Evolutionary conservation across 2,113 vertebrate genomes (phyloP), one percentile per base, ranked within the genome.

Genomic region (Sinocyclocheilus grahami): DNA sequence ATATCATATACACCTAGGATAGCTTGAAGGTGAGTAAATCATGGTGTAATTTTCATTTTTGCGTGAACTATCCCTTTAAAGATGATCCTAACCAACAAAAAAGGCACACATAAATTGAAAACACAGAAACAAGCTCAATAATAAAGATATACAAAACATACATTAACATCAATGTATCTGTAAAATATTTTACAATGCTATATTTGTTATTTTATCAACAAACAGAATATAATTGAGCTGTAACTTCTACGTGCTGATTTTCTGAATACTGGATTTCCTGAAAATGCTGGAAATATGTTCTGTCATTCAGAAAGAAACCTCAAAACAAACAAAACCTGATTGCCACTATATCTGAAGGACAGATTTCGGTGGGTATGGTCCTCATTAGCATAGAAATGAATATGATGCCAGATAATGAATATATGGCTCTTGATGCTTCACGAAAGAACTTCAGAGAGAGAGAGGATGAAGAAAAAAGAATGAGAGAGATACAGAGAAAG

Each of bases 301-400:
- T 90, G 90, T 93, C 91, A 91, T 94, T 92, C 85, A 90, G 42
- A 92, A 90, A 89, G 90, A 91, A 93, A 86, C 83, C 90, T 63
- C 53, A 58, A 58, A 22, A 58, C 55, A 58, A 58, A 58, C 18
- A 58, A 58, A 89, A 90, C 83, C 91, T 92, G 91, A 95, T 93
- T 93, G 93, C 91, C 93, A 93, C 92, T 95, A 87, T 91, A 91
- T 92, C 92, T 93, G 91, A 91, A 91, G 90, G 89, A 91, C 89
- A 89, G 89, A 93, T 94, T 93, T 94, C 92, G 89, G 91, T 85
- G 55, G 90, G 88, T 93, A 92, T 87, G 80, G 87, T 91, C 89
- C 92, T 94, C 94, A 95, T 95, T 95, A 95, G 93, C 93, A 95
- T 94, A 95, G 93, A 94, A 95, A 95, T 95, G 93, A 95, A 95